These are phyloP conservation scores for Zaprionus camerounensis DNA, from an alignment of 1,140 invertebrate genomes.

Conservation along the genomic window DNA sequence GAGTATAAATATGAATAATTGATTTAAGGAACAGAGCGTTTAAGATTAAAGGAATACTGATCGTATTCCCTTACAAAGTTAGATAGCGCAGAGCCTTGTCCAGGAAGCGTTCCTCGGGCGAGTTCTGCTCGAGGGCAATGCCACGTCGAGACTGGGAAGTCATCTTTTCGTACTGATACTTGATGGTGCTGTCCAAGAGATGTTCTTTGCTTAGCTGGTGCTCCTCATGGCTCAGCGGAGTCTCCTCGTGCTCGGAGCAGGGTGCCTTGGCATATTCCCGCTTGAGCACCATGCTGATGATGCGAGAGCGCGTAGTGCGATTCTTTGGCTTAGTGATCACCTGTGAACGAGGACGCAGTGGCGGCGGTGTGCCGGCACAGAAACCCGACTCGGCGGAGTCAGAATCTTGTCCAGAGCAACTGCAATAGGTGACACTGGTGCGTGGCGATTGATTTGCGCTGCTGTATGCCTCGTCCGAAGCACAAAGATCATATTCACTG, in stretches of 20 bases:
- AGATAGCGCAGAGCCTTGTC: slow-evolving; percentile 75
- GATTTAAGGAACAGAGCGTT: too few species aligned
- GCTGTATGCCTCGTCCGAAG: slow-evolving; percentile 64
- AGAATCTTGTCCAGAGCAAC: slow-evolving; percentile 43
- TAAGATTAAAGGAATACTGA: too few species aligned
- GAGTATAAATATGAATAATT: too few species aligned
- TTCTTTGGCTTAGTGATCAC: slow-evolving; percentile 44
- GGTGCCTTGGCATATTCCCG: slow-evolving; percentile 50
- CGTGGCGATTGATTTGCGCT: slow-evolving; percentile 48
- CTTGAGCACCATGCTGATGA: slow-evolving; percentile 69
- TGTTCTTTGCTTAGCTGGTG: slow-evolving; percentile 5
- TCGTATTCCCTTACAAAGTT: slow-evolving; percentile 52
- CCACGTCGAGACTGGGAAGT: slow-evolving; percentile 42
- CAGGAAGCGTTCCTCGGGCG: slow-evolving; percentile 65
- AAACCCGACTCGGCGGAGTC: slow-evolving; percentile 68
- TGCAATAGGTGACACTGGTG: slow-evolving; percentile 67
- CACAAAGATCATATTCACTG: slow-evolving; percentile 47
- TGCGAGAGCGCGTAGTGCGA: slow-evolving; percentile 59
- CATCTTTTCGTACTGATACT: slow-evolving; percentile 32
- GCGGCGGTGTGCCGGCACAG: slow-evolving; percentile 36
- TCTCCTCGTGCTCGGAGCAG: neutral
- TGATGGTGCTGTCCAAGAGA: slow-evolving; percentile 27
- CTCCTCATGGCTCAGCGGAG: neutral
- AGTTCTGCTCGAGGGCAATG: slow-evolving; percentile 25
- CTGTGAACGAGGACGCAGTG: slow-evolving; percentile 56